These are phyloP conservation scores for Alethe diademata DNA, from an alignment of 2,113 vertebrate genomes.

Conservation along the genomic window DNA sequence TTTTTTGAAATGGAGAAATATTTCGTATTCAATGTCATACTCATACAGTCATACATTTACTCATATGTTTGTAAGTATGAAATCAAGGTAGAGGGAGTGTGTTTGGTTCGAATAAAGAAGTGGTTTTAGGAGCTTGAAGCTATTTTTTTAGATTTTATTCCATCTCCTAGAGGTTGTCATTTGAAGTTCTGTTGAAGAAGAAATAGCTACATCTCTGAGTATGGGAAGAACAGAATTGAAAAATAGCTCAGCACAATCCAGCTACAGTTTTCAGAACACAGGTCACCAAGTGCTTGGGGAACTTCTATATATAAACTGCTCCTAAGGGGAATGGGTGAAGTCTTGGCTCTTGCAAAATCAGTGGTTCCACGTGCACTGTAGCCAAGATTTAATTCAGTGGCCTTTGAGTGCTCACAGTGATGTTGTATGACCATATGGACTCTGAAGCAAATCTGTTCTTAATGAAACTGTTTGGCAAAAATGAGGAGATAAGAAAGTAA, in stretches of 20 bases:
- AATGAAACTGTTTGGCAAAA: not conserved
- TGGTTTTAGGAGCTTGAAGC: not conserved
- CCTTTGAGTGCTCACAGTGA: not conserved
- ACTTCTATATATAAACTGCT: not conserved
- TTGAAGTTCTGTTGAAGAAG: not conserved
- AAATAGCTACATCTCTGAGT: not conserved
- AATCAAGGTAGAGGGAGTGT: slow-evolving; percentile 13
- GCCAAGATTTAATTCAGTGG: not conserved
- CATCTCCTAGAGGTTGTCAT: not conserved
- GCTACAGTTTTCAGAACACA: not conserved
- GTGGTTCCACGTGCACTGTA: not conserved
- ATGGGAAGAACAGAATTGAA: not conserved
- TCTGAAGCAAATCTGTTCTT: not conserved
- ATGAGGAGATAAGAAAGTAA: not conserved
- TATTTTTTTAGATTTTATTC: not conserved
- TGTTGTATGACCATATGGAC: not conserved
- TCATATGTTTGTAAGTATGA: not conserved
- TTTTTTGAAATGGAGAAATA: slow-evolving; percentile 3
- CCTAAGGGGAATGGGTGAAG: not conserved
- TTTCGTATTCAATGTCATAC: slow-evolving; percentile 23
- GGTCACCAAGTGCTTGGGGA: not conserved
- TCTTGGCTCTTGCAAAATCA: not conserved
- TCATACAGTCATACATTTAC: not conserved
- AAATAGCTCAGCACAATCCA: not conserved
- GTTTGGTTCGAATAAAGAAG: not conserved